Base-by-base conservation (phyloP, 2,888 invertebrate genomes). In the Parnassius orleans region DNA sequence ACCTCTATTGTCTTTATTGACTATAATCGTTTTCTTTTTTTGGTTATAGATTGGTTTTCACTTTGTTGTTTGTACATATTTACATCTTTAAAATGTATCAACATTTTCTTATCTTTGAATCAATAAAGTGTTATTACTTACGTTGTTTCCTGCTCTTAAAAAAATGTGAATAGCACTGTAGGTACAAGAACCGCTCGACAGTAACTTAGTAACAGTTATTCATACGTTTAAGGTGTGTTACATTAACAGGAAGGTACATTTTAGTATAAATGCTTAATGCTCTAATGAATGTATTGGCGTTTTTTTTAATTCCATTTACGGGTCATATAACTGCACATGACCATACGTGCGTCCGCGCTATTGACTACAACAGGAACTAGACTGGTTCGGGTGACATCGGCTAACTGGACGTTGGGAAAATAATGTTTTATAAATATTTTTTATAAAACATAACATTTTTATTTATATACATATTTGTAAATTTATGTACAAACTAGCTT, bases 291-390 rank as follows among this genome's bases (percentile, higher is more conserved):
- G 65, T 74, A 66, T 71, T 70, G 69, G 66, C 66, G 66, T 69
- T 71, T 68, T 61, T 56, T 74, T 67, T 65, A 60, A 64, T 53
- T 63, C 71, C 71, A 66, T 63, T 65, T 63, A 62, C 61, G 63
- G 74, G 69, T 65, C 69, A 65, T 64, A 68, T 77, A 77, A 78
- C 78, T 77, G 78, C 68, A 50, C 60, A 61, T 51, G 59, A 47
- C 66, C 64, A 61, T 68, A 66, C 55, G n/a, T 42, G 77, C 70
- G 73, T 69, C 53, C 60, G 63, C 74, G 9, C 53, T 3, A 52
- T 10, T 82, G 79, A 81, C 77, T 78, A 79, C 73, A 71, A 75
- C 81, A 83, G 79, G 79, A 81, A 80, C 78, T 73, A 69, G 72
- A 80, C 82, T 77, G 77, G 79, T 76, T 72, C 64, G 71, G 71